Conservation (phyloP, 2,888 invertebrate genomes). For the Drosophila anceps region DNA sequence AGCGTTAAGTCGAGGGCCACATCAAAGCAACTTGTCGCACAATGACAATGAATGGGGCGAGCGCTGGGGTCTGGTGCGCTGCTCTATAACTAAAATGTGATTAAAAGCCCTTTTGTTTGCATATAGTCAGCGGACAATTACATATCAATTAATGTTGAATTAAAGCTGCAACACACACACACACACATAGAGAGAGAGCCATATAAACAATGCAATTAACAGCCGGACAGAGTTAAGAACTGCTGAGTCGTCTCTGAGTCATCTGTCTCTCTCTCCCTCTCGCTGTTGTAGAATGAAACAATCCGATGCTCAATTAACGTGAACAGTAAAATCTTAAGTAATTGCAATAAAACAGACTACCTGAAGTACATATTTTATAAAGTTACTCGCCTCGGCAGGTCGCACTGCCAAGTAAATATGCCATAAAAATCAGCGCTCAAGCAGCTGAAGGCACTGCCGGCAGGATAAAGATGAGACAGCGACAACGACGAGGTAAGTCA, state of each 20-base stretch:
- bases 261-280: neutral
- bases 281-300: slow-evolving; percentile 34
- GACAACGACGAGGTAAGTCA: slow-evolving; percentile 63
- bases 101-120: slow-evolving; percentile 66
- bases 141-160: slow-evolving; percentile 79
- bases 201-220: slow-evolving; percentile 67
- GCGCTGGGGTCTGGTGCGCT: neutral
- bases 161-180: slow-evolving; percentile 54
- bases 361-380: slow-evolving; percentile 79
- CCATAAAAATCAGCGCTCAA: slow-evolving; percentile 79
- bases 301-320: slow-evolving; percentile 79
- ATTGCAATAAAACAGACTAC: slow-evolving; percentile 81
- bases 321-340: slow-evolving; percentile 80
- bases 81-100: slow-evolving; percentile 65
- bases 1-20: slow-evolving; percentile 58
- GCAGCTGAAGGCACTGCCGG: slow-evolving; percentile 58
- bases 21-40: slow-evolving; percentile 66
- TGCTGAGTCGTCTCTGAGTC: neutral
- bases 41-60: neutral
- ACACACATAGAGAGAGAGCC: neutral
- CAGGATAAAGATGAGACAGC: slow-evolving; percentile 60
- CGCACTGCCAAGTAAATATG: slow-evolving; percentile 69
- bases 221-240: slow-evolving; percentile 4
- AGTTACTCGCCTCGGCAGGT: slow-evolving; percentile 50
- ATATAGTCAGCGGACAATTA: slow-evolving; percentile 67